Evolutionary conservation across 1,140 invertebrate genomes (phyloP), one percentile per base, ranked within the genome.

Genomic region (Oscheius sp.): DNA sequence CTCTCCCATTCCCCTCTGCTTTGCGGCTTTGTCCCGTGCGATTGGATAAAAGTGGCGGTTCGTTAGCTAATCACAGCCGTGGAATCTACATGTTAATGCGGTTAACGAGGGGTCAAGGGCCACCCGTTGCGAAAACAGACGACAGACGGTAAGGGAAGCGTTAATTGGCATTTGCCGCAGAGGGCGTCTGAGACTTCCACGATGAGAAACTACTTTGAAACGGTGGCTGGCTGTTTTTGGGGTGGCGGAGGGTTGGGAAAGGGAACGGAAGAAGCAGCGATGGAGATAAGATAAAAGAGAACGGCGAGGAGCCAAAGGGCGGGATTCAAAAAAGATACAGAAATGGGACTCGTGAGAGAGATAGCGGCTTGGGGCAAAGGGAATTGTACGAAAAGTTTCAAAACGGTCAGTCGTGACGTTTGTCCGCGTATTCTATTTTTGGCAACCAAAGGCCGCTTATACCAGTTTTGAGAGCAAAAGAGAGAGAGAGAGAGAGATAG

Each of bases 61-160:
- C n/a, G n/a, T n/a, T n/a, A 23, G 23, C 49, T 55, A 55, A 55
- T 55, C 4, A 55, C 7, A 55, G 49, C 38, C n/a, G 23, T 15
- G 23, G 49, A 55, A 55, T 55, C 49, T 55, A 26, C 49, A 55
- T 55, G 7, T 55, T 55, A 13, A 55, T 55, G 49, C 23, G 7
- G 49, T 55, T 55, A 55, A 55, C 49, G 49, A 55, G 49, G n/a
- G 49, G 49, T 55, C 49, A 55, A 55, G 49, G 28, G 49, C 15
- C 23, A 23, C 49, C 49, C 15, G 15, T 55, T 55, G 23, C 49
- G 7, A 55, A 7, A 55, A 55, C 49, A 55, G 49, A 26, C 23
- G 49, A 55, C 49, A 55, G 49, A 55, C 49, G 49, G 49, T 55
- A 7, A n/a, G n/a, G n/a, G n/a, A n/a, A n/a, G n/a, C n/a, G n/a